phyloP scores from a whole-genome alignment of 2,113 vertebrate species.

The Probosciger aterrimus region DNA sequence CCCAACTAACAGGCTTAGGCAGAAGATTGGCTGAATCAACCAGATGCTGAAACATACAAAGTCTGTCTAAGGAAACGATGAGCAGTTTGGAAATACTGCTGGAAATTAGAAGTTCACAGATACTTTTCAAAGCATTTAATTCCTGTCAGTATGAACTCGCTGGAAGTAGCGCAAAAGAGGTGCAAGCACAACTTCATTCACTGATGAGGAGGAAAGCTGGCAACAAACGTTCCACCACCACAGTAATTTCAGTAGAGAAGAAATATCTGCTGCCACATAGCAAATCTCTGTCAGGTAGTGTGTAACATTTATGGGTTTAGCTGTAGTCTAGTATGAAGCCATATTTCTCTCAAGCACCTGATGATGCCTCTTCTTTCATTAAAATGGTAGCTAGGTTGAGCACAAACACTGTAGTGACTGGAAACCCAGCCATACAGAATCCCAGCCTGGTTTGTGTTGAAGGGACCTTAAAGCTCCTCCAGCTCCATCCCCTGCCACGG shows the following conservation, averaged over 20 bases:
- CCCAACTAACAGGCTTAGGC: not conserved
- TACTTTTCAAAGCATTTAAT: not conserved
- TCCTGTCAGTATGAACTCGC: not conserved
- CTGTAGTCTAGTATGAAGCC: not conserved
- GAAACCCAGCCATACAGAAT: not conserved
- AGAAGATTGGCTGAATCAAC: not conserved
- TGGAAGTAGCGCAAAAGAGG: not conserved
- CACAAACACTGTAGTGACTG: not conserved
- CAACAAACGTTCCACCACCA: not conserved
- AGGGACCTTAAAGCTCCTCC: not conserved
- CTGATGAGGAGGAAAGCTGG: not conserved
- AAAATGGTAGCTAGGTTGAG: not conserved
- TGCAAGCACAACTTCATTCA: not conserved
- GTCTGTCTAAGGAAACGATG: not conserved
- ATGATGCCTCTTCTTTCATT: not conserved
- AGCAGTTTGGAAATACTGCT: not conserved
- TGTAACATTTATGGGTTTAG: not conserved
- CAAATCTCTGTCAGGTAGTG: not conserved
- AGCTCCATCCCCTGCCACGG: not conserved
- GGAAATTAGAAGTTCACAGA: not conserved
- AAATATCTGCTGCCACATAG: not conserved
- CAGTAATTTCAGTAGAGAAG: not conserved
- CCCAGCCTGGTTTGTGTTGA: not conserved
- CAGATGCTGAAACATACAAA: not conserved
- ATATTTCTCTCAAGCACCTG: not conserved